Base-by-base conservation (phyloP, 2,797 vertebrate species). In the Antrozous pallidus region DNA sequence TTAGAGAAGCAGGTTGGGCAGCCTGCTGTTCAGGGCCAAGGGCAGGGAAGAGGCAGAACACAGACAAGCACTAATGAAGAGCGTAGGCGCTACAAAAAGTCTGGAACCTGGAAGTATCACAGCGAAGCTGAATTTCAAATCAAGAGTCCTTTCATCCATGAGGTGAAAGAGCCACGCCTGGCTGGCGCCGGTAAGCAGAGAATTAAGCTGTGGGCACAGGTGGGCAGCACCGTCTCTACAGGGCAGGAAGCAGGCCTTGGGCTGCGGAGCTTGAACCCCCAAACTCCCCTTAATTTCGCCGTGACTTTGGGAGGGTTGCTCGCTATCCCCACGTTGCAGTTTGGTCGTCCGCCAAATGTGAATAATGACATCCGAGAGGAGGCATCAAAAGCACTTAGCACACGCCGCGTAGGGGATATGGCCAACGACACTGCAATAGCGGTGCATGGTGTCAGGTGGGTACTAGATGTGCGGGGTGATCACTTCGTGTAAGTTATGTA, bases 21-120 rank as follows among this genome's bases (percentile, higher is more conserved):
- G 49, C 11, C 24, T 45, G 61, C 56, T 56, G 47, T 28, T 83
- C 47, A 49, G 82, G 56, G 61, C 70, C 81, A 33, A 87, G 61
- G 4, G 38, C 14, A 84, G 80, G 91, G 79, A 83, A 45, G 33
- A 69, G 13, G 40, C 0, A 16, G 45, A 42, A 75, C 22, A n/a
- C 45, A 92, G 85, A 71, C 71, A 75, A 49, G 70, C 28, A 36
- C 40, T 88, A 33, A 79, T 70, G 69, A 94, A 56, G 63, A 80
- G 71, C 33, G 33, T 1, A 33, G 73, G 77, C 80, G 49, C 51
- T 65, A n/a, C 6, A 20, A 51, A 56, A 77, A 65, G 81, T 58
- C 73, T 42, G 49, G 71, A 65, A 78, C 33, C 77, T 26, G 73
- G 56, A 71, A 74, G 69, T 16, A 16, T 10, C 47, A 73, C 7